Percentiles rank a stretch among this genome's conserved stretches.
phyloP scores from a whole-genome alignment of 1,140 invertebrate species.

The Drosophila nikananu region DNA sequence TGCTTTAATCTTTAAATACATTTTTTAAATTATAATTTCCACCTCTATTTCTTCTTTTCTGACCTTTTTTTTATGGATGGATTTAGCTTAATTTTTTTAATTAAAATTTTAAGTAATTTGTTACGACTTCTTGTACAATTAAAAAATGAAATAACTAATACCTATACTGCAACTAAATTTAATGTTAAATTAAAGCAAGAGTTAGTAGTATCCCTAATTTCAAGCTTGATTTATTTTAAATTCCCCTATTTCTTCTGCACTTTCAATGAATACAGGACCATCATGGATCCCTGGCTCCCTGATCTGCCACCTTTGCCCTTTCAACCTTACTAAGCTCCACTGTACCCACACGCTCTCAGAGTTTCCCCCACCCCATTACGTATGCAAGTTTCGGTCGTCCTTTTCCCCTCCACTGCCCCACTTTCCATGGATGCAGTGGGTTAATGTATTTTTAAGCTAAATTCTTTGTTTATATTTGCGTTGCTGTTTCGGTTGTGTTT shows the following conservation, averaged over 20 bases:
- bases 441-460: constrained; percentile 84
- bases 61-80: too few species aligned
- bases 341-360: constrained; percentile 27
- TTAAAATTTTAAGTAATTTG: too few species aligned
- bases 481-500: constrained; percentile 68
- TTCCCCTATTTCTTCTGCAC: neutral
- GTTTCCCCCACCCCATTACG: constrained; percentile 44
- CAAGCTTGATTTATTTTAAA: neutral
- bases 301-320: neutral
- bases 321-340: neutral
- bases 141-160: too few species aligned
- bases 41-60: too few species aligned
- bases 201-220: neutral
- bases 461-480: constrained; percentile 82
- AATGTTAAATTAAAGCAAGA: too few species aligned
- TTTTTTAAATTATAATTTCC: neutral
- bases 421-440: constrained; percentile 48
- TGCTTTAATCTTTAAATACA: neutral
- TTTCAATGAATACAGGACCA: neutral
- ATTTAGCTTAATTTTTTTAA: too few species aligned
- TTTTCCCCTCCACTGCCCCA: constrained; percentile 2
- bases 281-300: neutral
- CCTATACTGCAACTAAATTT: too few species aligned
- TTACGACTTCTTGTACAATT: too few species aligned
- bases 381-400: constrained; percentile 60